Base-by-base conservation (phyloP, 2,888 invertebrate genomes). In the Euzophera pinguis region DNA sequence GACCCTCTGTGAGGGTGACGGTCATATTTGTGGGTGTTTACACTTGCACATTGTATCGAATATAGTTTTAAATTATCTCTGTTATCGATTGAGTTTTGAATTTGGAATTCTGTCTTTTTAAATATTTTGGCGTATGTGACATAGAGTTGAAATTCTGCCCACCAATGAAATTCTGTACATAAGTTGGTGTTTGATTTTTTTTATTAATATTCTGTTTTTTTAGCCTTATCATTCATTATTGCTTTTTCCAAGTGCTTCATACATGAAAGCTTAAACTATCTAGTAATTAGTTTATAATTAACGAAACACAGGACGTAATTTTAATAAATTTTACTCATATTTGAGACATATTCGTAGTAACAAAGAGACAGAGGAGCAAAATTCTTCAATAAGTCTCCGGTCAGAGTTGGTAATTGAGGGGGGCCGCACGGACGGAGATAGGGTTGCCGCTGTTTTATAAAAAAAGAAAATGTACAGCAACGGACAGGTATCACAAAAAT, bases 331-430 rank as follows among this genome's bases (percentile, higher is more conserved):
- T 22, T 22, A 22, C 22, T 22, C 5, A 22, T 22, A 22, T 22
- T 22, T 22, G 5, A 22, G 22, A 22, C 5, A 22, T 22, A 3
- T 16, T 22, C 13, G 35, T n/a, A 17, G 65, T 68, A 65, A 73
- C 75, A 78, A 76, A 73, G 69, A 72, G 67, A 64, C 71, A 67
- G 64, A 68, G 71, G 70, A 75, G 77, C 75, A 74, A 78, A 79
- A 81, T 85, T 78, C 85, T 88, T 88, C 89, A 88, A 86, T 88
- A 89, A 89, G 88, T 87, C 85, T 84, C 82, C 84, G 88, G 89
- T 84, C 88, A 87, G 87, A 84, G 87, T 73, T 82, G 78, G 85
- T 87, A 88, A 88, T 88, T 87, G 88, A 85, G 79, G 79, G 80
- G 82, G 88, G 86, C 73, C 78, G 80, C 75, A 70, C 70, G 66